These are phyloP conservation scores for Tachina lurida DNA, from an alignment of 2,888 invertebrate genomes.

Conservation along the genomic window DNA sequence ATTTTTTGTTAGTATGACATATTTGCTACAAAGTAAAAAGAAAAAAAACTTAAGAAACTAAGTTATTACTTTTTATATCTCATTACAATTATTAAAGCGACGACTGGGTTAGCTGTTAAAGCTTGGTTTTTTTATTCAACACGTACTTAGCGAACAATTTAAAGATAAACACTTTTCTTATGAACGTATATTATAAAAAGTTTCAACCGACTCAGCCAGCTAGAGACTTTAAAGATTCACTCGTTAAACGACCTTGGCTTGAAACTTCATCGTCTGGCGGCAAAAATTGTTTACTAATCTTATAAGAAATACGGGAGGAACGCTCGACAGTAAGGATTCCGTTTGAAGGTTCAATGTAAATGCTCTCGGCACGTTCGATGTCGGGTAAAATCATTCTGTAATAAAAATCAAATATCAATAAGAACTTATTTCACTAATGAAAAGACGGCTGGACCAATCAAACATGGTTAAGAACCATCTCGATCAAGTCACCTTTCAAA, in stretches of 20 bases:
- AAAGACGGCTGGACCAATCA: too few species aligned
- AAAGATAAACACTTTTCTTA: neutral
- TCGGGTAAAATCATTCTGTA: conserved; percentile 24
- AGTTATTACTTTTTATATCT: too few species aligned
- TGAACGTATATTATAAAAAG: neutral
- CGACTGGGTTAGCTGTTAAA: too few species aligned
- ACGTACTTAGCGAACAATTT: neutral
- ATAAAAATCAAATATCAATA: neutral
- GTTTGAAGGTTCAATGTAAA: conserved; percentile 1
- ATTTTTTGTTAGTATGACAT: too few species aligned
- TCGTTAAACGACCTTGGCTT: conserved; percentile 25
- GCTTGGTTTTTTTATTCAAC: too few species aligned
- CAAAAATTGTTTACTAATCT: neutral
- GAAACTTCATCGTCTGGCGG: neutral
- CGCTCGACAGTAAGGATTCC: neutral
- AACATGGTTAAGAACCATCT: too few species aligned
- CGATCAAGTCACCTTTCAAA: too few species aligned
- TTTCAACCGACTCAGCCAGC: conserved; percentile 21
- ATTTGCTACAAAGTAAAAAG: too few species aligned
- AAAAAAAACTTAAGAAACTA: too few species aligned
- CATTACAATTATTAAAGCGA: too few species aligned
- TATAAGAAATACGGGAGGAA: conserved; percentile 42
- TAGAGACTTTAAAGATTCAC: conserved; percentile 30
- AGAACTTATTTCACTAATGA: neutral
- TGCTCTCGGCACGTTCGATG: conserved; percentile 20